Evolutionary conservation across 2,888 invertebrate species (phyloP).

Genomic region (Mamestra brassicae): DNA sequence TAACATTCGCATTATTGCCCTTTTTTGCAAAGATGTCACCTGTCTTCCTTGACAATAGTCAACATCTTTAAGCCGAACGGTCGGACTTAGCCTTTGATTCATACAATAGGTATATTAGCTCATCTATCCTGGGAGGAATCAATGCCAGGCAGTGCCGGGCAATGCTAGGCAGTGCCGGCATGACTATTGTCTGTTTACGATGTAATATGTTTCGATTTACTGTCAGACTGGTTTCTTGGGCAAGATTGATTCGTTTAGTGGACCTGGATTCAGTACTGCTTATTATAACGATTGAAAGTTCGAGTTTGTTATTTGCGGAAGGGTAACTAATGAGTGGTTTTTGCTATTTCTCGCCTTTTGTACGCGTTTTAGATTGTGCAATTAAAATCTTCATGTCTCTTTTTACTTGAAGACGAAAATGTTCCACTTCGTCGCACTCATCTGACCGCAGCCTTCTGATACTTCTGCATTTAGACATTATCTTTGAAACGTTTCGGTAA

Average conservation of each 20-base stretch:
- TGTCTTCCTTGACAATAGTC: constrained; percentile 56
- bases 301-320: constrained; percentile 9
- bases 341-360: neutral
- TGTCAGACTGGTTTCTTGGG: constrained; percentile 26
- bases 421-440: neutral
- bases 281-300: constrained; percentile 30
- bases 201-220: constrained; percentile 46
- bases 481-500: constrained; percentile 22
- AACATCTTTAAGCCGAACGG: constrained; percentile 50
- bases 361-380: neutral
- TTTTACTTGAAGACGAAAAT: constrained; percentile 1
- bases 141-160: neutral
- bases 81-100: constrained; percentile 31
- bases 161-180: constrained; percentile 7
- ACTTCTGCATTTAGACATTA: constrained; percentile 34
- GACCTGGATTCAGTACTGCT: constrained; percentile 11
- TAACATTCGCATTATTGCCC: constrained; percentile 31
- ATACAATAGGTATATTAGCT: constrained; percentile 12
- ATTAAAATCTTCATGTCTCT: neutral
- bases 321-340: neutral
- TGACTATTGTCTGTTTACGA: constrained; percentile 47
- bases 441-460: neutral
- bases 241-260: constrained; percentile 49
- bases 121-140: constrained; percentile 20
- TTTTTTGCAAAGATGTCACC: constrained; percentile 42